Percentiles rank a stretch among this genome's conserved stretches.
Conservation (phyloP, 2,113 vertebrate genomes). For the Gymnarchus niloticus region DNA sequence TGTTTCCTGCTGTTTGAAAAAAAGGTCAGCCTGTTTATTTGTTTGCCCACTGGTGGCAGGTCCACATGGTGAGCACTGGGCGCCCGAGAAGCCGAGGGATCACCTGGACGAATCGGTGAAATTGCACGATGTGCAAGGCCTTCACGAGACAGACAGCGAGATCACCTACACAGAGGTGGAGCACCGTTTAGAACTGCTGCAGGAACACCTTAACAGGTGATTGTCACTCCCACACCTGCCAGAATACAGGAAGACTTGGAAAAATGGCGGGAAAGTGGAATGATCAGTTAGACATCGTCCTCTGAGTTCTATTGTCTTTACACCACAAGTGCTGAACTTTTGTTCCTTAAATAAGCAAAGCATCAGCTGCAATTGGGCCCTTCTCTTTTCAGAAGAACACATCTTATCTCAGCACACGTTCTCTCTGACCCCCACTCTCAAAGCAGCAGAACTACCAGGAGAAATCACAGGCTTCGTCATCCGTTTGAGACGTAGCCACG, state of each 20-base stretch:
- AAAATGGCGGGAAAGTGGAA: too few relatives aligned
- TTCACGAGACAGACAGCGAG: slow-evolving; percentile 83
- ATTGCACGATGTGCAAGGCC: slow-evolving; percentile 67
- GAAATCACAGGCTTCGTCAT: not conserved
- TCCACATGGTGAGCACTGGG: slow-evolving; percentile 70
- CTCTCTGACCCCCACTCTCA: slow-evolving; percentile 32
- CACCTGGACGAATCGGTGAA: slow-evolving; percentile 68
- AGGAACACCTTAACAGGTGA: slow-evolving; percentile 95
- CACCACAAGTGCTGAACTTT: too few relatives aligned
- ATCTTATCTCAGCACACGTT: slow-evolving; percentile 45
- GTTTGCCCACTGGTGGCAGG: slow-evolving; percentile 59
- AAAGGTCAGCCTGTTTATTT: slow-evolving; percentile 34
- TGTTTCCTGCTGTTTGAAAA: slow-evolving; percentile 33
- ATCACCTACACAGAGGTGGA: slow-evolving; percentile 91
- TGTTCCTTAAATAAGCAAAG: too few relatives aligned
- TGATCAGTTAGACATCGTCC: too few relatives aligned
- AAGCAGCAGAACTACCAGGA: not conserved
- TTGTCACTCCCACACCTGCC: not conserved
- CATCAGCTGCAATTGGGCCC: slow-evolving; percentile 22
- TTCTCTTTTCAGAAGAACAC: slow-evolving; percentile 39
- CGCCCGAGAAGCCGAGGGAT: slow-evolving; percentile 60
- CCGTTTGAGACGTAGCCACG: not conserved
- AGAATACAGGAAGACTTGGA: too few relatives aligned
- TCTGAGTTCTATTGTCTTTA: too few relatives aligned
- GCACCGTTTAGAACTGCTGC: slow-evolving; percentile 87